Percentiles rank a stretch among this genome's conserved stretches.
Conservation (phyloP, 2,797 vertebrate genomes). For the Epinephelus malabaricus region DNA sequence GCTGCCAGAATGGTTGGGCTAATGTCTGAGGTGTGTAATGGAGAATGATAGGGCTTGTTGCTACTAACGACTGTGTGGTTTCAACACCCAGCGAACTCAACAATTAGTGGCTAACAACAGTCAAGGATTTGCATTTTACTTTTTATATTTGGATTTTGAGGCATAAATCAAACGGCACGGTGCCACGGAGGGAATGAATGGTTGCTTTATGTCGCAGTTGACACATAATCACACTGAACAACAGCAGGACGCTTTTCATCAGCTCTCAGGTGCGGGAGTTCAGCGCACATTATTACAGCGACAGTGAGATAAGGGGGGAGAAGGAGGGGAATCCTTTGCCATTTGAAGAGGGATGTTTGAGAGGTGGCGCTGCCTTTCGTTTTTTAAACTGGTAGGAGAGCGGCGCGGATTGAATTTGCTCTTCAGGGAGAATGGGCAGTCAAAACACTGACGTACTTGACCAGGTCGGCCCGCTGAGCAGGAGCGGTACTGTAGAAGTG, state of each 20-base stretch:
- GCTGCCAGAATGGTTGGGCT: slow-evolving; percentile 30
- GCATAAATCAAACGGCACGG: slow-evolving; percentile 50
- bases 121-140: slow-evolving; percentile 63
- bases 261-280: slow-evolving; percentile 65
- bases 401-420: slow-evolving; percentile 69
- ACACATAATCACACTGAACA: slow-evolving; percentile 55
- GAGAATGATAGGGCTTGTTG: slow-evolving; percentile 55
- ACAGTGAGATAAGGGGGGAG: slow-evolving; percentile 49
- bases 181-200: slow-evolving; percentile 64
- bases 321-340: slow-evolving; percentile 24
- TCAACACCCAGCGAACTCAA: slow-evolving; percentile 53
- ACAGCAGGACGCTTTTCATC: slow-evolving; percentile 60
- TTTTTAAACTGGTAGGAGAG: slow-evolving; percentile 59
- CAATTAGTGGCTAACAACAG: slow-evolving; percentile 56
- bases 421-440: slow-evolving; percentile 75
- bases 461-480: slow-evolving; percentile 66
- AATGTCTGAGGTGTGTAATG: slow-evolving; percentile 46
- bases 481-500: slow-evolving; percentile 61
- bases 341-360: slow-evolving; percentile 52
- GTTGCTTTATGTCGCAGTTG: slow-evolving; percentile 63
- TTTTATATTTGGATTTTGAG: slow-evolving; percentile 58
- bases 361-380: slow-evolving; percentile 34
- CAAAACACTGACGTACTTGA: slow-evolving; percentile 84
- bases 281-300: slow-evolving; percentile 55
- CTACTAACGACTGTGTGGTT: slow-evolving; percentile 59